Evolutionary conservation across 2,888 invertebrate genomes (phyloP), one percentile per base, ranked within the genome.

Genomic region (Nebria brevicollis): DNA sequence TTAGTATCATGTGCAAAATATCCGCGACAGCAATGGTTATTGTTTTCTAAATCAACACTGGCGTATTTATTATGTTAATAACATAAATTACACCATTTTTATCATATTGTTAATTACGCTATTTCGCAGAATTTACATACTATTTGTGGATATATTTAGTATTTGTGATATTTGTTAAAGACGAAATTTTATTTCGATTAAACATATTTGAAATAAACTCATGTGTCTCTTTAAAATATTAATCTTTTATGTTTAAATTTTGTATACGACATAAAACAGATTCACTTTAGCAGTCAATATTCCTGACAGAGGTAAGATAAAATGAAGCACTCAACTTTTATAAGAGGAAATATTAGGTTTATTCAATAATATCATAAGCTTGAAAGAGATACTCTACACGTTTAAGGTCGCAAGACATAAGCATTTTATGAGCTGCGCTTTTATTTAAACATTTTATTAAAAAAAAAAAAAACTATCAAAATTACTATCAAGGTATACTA

Each of bases 311-410:
- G 25, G 15, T 66, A 66, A 66, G 66, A 25, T 66, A 66, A 66
- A 66, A 66, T 66, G 13, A 76, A 77, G 77, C 77, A 77, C 77
- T 77, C 72, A 72, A 72, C 15, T 26, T 72, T 77, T 77, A 77
- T 77, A 77, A 77, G 72, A 70, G 72, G 65, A 34, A 25, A 72
- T 77, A 77, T 77, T 77, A 77, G 72, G 64, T 77, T 77, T 77
- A 72, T 42, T 65, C 75, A 72, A 72, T 77, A 77, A 77, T 72
- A 72, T 65, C 15, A 65, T 64, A 72, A 72, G 70, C 72, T 72
- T 77, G 72, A 77, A 77, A 76, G 66, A 20, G 10, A 77, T 64
- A 54, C 65, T 34, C 34, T 34, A 34, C 5, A 72, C 72, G 72
- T 77, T 77, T 77, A 72, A 77, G 77, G 54, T 65, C 72, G 54